These are phyloP conservation scores for Danionella dracula DNA, from an alignment of 2,797 vertebrate species.

Conservation along the genomic window DNA sequence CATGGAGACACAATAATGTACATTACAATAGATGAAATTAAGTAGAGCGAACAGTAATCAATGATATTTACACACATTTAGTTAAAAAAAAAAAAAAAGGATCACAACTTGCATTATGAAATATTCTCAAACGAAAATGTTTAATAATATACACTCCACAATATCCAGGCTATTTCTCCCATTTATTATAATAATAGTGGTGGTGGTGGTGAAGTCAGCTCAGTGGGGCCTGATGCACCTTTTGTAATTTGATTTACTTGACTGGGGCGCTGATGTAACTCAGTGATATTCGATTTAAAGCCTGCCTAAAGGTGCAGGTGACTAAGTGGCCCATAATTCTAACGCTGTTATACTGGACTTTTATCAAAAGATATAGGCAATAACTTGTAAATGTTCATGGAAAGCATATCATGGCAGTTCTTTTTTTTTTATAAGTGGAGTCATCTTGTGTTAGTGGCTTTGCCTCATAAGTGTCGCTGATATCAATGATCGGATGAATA, in stretches of 20 bases:
- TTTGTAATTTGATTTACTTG: not conserved
- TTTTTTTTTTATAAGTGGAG: not conserved
- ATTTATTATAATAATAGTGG: too few species aligned
- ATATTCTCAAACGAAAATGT: too few species aligned
- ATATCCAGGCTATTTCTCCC: too few species aligned
- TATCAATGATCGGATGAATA: not conserved
- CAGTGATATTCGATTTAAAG: not conserved
- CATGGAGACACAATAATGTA: too few species aligned
- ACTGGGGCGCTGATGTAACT: not conserved
- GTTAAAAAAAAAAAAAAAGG: too few species aligned
- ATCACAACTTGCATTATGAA: too few species aligned
- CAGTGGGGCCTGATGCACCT: not conserved
- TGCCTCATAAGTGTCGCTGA: not conserved
- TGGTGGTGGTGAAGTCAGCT: not conserved
- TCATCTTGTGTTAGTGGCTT: not conserved
- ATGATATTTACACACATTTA: too few species aligned
- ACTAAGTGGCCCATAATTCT: not conserved
- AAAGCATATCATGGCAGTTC: not conserved
- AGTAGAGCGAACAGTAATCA: too few species aligned
- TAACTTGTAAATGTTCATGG: not conserved
- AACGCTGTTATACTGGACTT: slow-evolving; percentile 4
- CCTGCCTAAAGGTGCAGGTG: not conserved
- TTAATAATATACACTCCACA: too few species aligned
- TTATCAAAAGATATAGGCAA: slow-evolving; percentile 14
- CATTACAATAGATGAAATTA: too few species aligned